A percentile compares a stretch with the other conserved stretches of the same genome.
These are phyloP conservation scores for Peromyscus nudipes DNA, from an alignment of 2,797 vertebrate genomes.

Conservation along the genomic window DNA sequence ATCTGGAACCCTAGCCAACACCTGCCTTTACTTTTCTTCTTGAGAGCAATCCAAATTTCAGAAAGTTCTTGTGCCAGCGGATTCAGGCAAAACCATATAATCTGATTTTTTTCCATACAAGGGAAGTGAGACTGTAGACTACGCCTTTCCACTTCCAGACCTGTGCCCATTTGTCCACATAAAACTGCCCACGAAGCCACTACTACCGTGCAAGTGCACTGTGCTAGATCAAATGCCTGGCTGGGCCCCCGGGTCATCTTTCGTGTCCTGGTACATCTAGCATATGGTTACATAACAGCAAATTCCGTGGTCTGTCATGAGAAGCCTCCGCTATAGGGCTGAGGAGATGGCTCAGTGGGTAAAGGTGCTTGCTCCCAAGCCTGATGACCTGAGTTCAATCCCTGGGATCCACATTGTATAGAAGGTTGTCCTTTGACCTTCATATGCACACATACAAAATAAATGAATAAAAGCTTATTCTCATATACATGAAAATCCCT, in stretches of 20 bases:
- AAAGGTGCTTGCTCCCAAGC: background rate
- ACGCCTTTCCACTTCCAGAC: background rate
- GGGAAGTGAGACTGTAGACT: background rate
- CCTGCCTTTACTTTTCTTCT: background rate
- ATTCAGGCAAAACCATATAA: conserved; percentile 32
- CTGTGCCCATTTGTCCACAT: background rate
- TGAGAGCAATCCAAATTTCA: background rate
- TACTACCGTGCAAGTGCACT: background rate
- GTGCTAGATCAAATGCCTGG: background rate
- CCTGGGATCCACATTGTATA: background rate
- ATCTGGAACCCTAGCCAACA: background rate
- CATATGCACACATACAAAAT: background rate
- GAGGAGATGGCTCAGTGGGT: background rate
- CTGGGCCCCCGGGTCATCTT: background rate
- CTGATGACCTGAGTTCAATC: background rate
- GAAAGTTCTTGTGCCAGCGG: background rate
- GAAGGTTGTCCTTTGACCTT: background rate
- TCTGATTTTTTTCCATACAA: background rate
- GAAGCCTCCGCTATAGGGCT: background rate
- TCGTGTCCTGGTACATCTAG: background rate
- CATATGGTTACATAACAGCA: background rate
- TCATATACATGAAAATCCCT: background rate
- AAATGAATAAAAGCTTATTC: background rate
- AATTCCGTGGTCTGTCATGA: background rate
- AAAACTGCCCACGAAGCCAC: background rate